phyloP scores from a whole-genome alignment of 2,888 invertebrate genomes.

The Drosophila histrio region DNA sequence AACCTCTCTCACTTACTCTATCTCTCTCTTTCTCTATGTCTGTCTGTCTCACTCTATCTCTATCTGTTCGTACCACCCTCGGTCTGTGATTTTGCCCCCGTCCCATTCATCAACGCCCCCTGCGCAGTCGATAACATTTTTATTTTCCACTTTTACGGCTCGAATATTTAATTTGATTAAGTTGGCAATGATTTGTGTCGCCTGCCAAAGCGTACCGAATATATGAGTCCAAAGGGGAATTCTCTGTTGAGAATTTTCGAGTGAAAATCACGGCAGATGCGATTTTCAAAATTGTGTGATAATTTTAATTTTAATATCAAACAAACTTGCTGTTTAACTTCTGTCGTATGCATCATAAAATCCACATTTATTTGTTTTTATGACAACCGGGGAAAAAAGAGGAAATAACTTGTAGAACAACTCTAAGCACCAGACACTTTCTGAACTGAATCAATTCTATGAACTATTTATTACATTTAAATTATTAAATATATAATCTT shows the following conservation, averaged over 20 bases:
- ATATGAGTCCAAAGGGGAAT: conserved; percentile 27
- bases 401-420: not conserved
- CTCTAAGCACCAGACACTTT: not conserved
- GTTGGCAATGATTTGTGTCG: conserved; percentile 79
- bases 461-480: too few relatives aligned
- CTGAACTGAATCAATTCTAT: not conserved
- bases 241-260: not conserved
- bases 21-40: not conserved
- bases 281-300: conserved; percentile 25
- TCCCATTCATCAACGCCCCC: conserved; percentile 62
- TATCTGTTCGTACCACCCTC: conserved; percentile 13
- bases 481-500: too few relatives aligned
- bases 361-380: conserved; percentile 13
- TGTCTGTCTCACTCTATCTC: not conserved
- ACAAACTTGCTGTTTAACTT: conserved; percentile 19
- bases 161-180: conserved; percentile 81
- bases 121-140: conserved; percentile 62
- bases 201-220: conserved; percentile 11
- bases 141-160: conserved; percentile 75
- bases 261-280: conserved; percentile 57
- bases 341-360: conserved; percentile 5
- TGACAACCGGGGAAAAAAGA: not conserved
- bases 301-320: conserved; percentile 44
- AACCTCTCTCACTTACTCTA: conserved; percentile 5
- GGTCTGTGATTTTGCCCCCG: conserved; percentile 19